A percentile compares a stretch with the other conserved stretches of the same genome.
phyloP scores from a whole-genome alignment of 2,797 vertebrate species.

The Crocodylus rhombifer region DNA sequence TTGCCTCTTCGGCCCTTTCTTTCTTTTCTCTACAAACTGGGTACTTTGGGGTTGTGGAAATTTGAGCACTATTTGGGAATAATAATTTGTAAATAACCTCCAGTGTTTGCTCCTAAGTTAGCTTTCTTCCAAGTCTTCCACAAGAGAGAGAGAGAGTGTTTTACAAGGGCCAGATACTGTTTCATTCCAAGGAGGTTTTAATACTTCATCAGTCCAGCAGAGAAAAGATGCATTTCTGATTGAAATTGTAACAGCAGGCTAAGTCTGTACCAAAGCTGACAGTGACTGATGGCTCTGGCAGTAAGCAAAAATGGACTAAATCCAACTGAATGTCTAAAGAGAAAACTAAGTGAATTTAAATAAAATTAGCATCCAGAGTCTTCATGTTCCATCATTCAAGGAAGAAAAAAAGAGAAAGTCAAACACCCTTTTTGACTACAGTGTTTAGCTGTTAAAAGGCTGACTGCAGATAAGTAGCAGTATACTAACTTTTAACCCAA shows the following conservation, averaged over 20 bases:
- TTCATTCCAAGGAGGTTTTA: neutral
- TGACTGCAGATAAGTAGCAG: neutral
- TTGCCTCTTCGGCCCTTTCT: too few species aligned
- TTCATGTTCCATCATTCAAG: neutral
- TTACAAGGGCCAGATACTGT: neutral
- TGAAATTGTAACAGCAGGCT: neutral
- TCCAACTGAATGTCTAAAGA: neutral
- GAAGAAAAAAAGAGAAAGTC: neutral
- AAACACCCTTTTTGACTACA: neutral
- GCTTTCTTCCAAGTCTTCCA: too few species aligned
- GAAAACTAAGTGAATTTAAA: neutral
- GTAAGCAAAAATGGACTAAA: neutral
- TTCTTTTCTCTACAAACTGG: too few species aligned
- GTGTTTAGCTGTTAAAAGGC: neutral
- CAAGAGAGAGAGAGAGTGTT: too few species aligned
- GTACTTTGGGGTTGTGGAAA: too few species aligned
- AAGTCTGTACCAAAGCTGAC: neutral
- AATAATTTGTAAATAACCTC: neutral
- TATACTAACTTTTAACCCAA: neutral
- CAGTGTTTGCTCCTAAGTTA: neutral
- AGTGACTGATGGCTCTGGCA: neutral
- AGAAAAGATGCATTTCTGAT: neutral
- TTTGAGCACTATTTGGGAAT: too few species aligned
- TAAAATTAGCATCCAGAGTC: neutral
- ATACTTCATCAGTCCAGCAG: neutral